Conservation (phyloP, 64 coral and sea anemone species). For the Porites lutea region DNA sequence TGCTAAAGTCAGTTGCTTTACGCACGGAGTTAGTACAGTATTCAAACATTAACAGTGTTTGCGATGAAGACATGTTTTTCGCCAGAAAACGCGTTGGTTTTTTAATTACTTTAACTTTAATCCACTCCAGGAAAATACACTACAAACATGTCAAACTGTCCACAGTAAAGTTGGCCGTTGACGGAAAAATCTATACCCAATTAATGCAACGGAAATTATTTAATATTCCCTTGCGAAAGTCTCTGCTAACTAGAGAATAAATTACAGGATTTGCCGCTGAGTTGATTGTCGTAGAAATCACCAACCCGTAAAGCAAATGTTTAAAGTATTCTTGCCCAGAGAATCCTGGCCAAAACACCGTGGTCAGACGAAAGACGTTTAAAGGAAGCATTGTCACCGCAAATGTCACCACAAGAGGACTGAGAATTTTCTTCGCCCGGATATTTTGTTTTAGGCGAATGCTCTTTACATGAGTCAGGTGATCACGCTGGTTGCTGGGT, state of each 20-base stretch:
- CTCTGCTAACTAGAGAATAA: constrained; percentile 51
- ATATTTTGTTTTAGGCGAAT: constrained; percentile 59
- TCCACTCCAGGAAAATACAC: too few species aligned
- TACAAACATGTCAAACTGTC: too few species aligned
- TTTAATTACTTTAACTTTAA: too few species aligned
- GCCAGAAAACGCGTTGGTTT: too few species aligned
- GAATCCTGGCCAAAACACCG: constrained; percentile 17
- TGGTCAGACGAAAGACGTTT: constrained; percentile 30
- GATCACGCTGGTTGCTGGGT: background rate
- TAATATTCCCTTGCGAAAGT: constrained; percentile 44
- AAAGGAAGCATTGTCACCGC: constrained; percentile 62
- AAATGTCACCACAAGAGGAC: constrained; percentile 60
- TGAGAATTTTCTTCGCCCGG: constrained; percentile 65
- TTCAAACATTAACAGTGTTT: too few species aligned
- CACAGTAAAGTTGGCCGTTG: too few species aligned
- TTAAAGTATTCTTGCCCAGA: constrained; percentile 24
- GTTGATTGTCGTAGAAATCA: constrained; percentile 47
- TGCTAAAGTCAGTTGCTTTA: too few species aligned
- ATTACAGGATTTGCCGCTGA: constrained; percentile 57
- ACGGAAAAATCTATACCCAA: too few species aligned
- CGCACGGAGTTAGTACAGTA: too few species aligned
- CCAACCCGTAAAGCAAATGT: constrained; percentile 8
- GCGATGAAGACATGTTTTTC: too few species aligned
- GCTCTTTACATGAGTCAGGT: constrained; percentile 22
- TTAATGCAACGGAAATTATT: background rate